These are phyloP conservation scores for Autographa pulchrina DNA, from an alignment of 2,888 invertebrate genomes.

Conservation along the genomic window DNA sequence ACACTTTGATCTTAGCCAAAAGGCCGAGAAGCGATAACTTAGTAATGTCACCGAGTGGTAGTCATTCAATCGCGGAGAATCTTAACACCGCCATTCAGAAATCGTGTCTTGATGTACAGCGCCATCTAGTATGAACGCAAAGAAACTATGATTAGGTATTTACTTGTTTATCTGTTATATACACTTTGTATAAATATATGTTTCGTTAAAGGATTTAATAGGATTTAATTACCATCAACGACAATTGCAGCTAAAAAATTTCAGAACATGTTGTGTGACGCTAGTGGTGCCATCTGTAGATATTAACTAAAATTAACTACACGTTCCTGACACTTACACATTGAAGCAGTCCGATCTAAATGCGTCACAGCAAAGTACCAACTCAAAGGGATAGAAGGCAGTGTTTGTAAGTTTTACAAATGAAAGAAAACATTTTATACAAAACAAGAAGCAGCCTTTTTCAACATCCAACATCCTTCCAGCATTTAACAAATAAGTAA, in stretches of 20 bases:
- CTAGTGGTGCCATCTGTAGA: constrained; percentile 12
- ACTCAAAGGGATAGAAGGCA: background rate
- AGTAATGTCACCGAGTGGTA: background rate
- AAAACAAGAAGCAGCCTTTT: background rate
- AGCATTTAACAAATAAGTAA: too few relatives aligned
- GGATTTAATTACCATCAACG: background rate
- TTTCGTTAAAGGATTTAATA: background rate
- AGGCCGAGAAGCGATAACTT: constrained; percentile 15
- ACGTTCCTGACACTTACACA: background rate
- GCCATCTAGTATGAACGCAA: constrained; percentile 1
- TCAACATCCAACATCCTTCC: too few relatives aligned
- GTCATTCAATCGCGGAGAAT: constrained; percentile 10
- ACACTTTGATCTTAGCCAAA: constrained; percentile 19
- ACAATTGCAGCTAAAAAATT: background rate
- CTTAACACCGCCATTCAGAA: constrained; percentile 20
- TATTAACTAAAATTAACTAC: background rate
- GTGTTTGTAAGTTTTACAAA: background rate
- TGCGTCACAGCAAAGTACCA: background rate
- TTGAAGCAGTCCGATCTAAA: background rate
- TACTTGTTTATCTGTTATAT: background rate
- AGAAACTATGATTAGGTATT: background rate
- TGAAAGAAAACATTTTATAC: background rate
- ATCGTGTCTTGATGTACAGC: background rate
- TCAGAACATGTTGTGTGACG: too few relatives aligned
- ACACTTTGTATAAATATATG: background rate